Evolutionary conservation across 2,888 invertebrate genomes (phyloP).

Genomic region (Eupithecia inturbata): DNA sequence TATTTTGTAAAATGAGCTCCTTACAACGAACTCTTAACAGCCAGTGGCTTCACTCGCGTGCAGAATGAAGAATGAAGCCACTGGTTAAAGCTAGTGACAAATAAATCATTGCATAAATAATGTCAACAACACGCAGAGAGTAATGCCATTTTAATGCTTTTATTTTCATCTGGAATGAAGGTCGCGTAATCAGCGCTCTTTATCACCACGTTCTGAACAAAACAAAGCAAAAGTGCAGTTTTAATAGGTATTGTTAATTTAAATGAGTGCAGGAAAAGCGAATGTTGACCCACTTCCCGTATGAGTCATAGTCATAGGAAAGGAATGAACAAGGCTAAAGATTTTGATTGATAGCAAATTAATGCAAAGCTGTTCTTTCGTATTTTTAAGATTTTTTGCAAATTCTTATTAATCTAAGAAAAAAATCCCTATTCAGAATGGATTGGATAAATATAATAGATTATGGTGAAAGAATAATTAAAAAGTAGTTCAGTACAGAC

Average conservation of each 20-base stretch:
- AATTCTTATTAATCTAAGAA: no score
- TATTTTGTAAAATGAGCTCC: background rate
- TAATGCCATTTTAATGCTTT: conserved; percentile 46
- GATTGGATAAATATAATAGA: no score
- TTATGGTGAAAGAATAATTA: no score
- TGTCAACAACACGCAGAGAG: background rate
- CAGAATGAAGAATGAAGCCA: no score
- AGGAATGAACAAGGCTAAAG: background rate
- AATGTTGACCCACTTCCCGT: background rate
- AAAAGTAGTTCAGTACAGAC: no score
- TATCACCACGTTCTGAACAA: conserved; percentile 59
- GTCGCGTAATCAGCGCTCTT: conserved; percentile 57
- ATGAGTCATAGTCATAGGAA: background rate
- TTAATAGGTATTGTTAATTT: background rate
- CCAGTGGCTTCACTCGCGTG: no score
- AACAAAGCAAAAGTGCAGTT: conserved; percentile 41
- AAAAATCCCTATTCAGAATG: no score
- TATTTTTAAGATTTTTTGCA: background rate
- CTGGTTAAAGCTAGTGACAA: background rate
- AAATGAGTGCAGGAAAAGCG: background rate
- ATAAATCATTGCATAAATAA: background rate
- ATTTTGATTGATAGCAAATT: background rate
- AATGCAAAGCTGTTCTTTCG: background rate
- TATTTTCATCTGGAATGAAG: conserved; percentile 54
- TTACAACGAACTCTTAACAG: no score